Percentiles rank a stretch among this genome's conserved stretches.
Evolutionary conservation across 1,140 invertebrate species (phyloP).

Genomic region (Leptinotarsa texana): DNA sequence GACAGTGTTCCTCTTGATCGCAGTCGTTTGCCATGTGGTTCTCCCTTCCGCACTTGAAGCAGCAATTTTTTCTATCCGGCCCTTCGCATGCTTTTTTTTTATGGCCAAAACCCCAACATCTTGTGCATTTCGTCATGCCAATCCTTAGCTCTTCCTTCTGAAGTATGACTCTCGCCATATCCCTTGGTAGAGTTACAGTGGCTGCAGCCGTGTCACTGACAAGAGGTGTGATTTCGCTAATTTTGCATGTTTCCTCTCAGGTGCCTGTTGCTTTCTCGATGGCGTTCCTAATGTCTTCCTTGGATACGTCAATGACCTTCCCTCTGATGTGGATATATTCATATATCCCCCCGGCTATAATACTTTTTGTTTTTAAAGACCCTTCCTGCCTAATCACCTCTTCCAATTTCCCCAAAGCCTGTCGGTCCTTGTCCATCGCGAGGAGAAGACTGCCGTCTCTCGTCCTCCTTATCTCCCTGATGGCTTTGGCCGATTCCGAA

Average conservation of each 20-base stretch:
- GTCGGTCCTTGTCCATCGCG: neutral
- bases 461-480: neutral
- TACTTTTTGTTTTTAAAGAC: neutral
- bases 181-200: constrained; percentile 13
- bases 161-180: neutral
- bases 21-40: constrained; percentile 24
- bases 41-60: constrained; percentile 31
- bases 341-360: neutral
- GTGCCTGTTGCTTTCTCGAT: constrained; percentile 2
- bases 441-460: neutral
- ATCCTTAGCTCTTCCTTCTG: constrained; percentile 17
- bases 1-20: constrained; percentile 14
- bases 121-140: constrained; percentile 33
- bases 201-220: constrained; percentile 4
- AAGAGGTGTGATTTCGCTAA: constrained; percentile 24
- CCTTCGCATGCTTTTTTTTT: constrained; percentile 22
- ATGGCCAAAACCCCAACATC: constrained; percentile 35
- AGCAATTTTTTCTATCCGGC: constrained; percentile 26
- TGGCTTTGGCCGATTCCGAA: neutral
- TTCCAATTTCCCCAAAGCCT: neutral
- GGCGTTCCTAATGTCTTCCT: constrained; percentile 17
- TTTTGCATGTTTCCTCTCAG: constrained; percentile 1
- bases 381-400: neutral
- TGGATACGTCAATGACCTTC: constrained; percentile 11
- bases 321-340: constrained; percentile 23